A percentile compares a stretch with the other conserved stretches of the same genome.
These are phyloP conservation scores for Paramormyrops kingsleyae DNA, from an alignment of 2,113 vertebrate species.

Conservation along the genomic window DNA sequence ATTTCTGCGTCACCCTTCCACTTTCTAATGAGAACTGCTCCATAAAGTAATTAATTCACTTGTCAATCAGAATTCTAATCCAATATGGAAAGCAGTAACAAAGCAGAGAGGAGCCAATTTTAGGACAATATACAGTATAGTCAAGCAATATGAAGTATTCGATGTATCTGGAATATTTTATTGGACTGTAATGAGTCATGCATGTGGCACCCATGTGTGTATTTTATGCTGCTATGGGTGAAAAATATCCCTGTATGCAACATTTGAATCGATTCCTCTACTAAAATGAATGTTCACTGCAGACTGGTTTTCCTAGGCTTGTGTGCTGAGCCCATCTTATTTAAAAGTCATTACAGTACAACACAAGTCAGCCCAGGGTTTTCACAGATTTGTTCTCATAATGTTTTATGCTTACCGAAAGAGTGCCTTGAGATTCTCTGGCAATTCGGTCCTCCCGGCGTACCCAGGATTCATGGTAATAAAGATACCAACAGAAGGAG, in stretches of 20 bases:
- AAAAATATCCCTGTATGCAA: neutral
- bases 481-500: conserved; percentile 87
- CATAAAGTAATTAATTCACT: neutral
- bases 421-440: conserved; percentile 92
- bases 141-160: neutral
- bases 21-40: neutral
- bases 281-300: neutral
- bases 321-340: neutral
- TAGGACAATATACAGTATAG: neutral
- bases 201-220: neutral
- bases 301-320: neutral
- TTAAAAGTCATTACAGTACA: neutral
- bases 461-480: conserved; percentile 99
- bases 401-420: conserved; percentile 70
- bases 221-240: neutral
- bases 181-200: neutral
- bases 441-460: conserved; percentile 86
- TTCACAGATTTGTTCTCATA: neutral
- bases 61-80: neutral
- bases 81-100: neutral
- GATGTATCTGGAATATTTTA: neutral
- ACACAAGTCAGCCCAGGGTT: neutral
- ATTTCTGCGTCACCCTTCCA: neutral
- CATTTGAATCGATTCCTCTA: neutral
- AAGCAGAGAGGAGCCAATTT: neutral